Conservation (phyloP, 2,888 invertebrate genomes). For the Drosophila mulleri region DNA sequence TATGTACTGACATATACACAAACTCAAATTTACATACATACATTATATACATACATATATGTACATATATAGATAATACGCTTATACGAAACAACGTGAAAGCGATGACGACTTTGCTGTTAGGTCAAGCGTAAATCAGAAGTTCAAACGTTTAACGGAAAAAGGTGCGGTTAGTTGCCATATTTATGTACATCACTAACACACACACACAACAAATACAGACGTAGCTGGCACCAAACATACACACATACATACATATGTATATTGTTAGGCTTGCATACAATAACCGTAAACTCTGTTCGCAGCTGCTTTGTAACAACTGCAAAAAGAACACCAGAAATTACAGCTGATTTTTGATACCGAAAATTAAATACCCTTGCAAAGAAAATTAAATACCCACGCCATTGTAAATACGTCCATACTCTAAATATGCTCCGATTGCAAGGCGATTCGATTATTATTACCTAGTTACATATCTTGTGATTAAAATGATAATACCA, state of each 20-base stretch:
- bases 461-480: not conserved
- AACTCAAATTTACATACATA: not conserved
- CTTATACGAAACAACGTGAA: not conserved
- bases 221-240: not conserved
- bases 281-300: not conserved
- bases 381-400: no score
- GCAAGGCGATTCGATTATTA: not conserved
- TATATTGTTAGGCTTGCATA: not conserved
- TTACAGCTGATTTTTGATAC: not conserved
- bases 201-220: not conserved
- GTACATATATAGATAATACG: not conserved
- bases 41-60: not conserved
- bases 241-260: not conserved
- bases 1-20: no score
- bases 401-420: no score
- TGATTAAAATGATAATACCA: not conserved
- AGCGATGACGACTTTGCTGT: conserved; percentile 38
- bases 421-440: no score
- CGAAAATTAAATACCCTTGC: not conserved
- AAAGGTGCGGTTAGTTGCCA: conserved; percentile 64
- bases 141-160: conserved; percentile 71
- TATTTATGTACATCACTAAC: conserved; percentile 11
- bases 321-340: not conserved
- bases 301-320: not conserved
- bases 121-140: conserved; percentile 57